Evolutionary conservation across 2,797 vertebrate genomes (phyloP).

Genomic region (Chloroceryle inda): DNA sequence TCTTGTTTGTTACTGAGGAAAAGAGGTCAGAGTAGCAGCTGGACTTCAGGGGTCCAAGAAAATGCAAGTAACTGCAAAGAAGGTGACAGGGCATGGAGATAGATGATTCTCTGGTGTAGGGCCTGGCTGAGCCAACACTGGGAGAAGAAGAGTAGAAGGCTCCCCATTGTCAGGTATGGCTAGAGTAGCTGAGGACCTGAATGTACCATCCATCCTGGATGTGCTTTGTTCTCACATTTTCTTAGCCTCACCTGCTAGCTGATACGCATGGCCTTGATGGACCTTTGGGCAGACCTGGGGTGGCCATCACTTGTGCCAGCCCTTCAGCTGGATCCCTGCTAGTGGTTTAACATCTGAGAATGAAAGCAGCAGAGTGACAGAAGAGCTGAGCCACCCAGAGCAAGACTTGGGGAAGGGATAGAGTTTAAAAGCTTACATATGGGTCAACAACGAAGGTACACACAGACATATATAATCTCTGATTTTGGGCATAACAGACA

Average conservation of each 20-base stretch:
- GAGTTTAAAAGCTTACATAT: background rate
- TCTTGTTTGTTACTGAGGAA: background rate
- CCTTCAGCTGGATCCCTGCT: background rate
- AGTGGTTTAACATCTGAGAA: background rate
- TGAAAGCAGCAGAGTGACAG: background rate
- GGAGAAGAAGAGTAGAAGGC: background rate
- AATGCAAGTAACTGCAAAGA: background rate
- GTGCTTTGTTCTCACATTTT: background rate
- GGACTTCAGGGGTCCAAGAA: background rate
- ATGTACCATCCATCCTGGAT: background rate
- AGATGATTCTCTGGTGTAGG: background rate
- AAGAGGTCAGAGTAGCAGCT: background rate
- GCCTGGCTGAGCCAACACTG: background rate
- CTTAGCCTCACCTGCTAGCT: background rate
- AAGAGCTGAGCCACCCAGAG: background rate
- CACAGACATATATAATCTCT: rapidly evolving
- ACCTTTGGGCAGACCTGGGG: background rate
- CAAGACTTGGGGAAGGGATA: background rate
- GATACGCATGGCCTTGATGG: background rate
- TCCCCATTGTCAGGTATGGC: background rate
- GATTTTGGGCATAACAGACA: background rate
- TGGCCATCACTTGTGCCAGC: background rate
- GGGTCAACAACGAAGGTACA: background rate
- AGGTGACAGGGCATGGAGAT: background rate
- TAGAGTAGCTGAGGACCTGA: background rate